Evolutionary conservation across 2,113 vertebrate species (phyloP), one percentile per base, ranked within the genome.

Genomic region (Neolamprologus hecqui): DNA sequence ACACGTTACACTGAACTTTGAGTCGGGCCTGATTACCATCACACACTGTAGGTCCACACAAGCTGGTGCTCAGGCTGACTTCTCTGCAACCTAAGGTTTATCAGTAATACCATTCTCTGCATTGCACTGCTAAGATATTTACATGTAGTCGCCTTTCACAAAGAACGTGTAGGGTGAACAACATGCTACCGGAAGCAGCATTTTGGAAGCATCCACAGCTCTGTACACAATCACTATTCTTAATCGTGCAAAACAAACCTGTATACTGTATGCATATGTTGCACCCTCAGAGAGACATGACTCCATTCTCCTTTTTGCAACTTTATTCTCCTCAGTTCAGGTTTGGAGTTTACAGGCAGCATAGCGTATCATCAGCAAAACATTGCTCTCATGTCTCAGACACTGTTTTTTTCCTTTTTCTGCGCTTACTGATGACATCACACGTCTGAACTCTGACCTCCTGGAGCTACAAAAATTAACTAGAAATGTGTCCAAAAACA

Each of bases 141-240:
- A 3, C 63, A 40, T 68, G 37, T 70, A 23, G 11, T 23, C n/a
- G 9, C n/a, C n/a, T 83, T 37, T 54, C 6, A 55, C 51, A 26
- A 15, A 75, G 23, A 75, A 49, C 6, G 4, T 31, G 9, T 19
- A 31, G 6, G 8, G 15, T 49, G 70, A 49, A 11, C 70, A 49
- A 17, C 70, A 49, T 1, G 0, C 15, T 47, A 19, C 23, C 13
- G 0, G 70, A 65, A 49, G 26, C 42, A 77, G 8, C 7, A 13
- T 5, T 49, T 49, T 82, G 23, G 40, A 47, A 47, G 55, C 2
- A 31, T 9, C 51, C 51, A 55, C 33, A 55, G 33, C 26, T 63
- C 19, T 6, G 19, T 21, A 0, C 26, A 49, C 26, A 21, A 63
- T 49, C 37, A n/a, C 10, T 33, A 15, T 47, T 82, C 23, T 47